Evolutionary conservation across 1,140 invertebrate genomes (phyloP).

Genomic region (Drosophila chauvacae): DNA sequence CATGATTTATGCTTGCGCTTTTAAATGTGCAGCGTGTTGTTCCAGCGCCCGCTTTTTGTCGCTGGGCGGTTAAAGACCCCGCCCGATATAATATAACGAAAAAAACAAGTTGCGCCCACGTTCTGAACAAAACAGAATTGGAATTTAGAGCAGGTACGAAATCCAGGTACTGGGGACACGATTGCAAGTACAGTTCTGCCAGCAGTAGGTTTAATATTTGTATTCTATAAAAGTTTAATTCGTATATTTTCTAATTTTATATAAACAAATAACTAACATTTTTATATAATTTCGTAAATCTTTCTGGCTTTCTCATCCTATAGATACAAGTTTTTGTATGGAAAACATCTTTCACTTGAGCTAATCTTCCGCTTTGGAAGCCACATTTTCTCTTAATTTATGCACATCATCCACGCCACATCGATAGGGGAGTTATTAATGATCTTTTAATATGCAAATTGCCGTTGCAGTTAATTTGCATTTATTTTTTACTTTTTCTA

Average conservation of each 20-base stretch:
- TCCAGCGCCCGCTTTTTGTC: constrained; percentile 11
- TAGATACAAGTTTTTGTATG: background rate
- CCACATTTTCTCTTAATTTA: constrained; percentile 38
- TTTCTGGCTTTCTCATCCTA: background rate
- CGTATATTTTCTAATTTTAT: background rate
- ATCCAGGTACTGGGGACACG: constrained; percentile 10
- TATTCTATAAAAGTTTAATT: too few species aligned
- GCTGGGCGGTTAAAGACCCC: constrained; percentile 64
- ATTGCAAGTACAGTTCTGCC: constrained; percentile 9
- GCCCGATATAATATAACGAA: constrained; percentile 12
- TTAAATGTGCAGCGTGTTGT: constrained; percentile 47
- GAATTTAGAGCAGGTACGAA: constrained; percentile 29
- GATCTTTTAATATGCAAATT: constrained; percentile 55
- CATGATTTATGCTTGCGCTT: constrained; percentile 59
- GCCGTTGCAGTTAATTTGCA: constrained; percentile 41
- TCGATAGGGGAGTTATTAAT: constrained; percentile 36
- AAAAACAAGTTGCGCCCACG: constrained; percentile 44
- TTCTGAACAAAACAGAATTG: constrained; percentile 6
- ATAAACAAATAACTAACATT: background rate
- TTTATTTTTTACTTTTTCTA: constrained; percentile 15
- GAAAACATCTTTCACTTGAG: constrained; percentile 1
- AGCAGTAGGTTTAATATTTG: background rate
- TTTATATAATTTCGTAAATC: background rate
- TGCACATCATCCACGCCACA: constrained; percentile 31
- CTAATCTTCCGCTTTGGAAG: constrained; percentile 4